Conservation (phyloP, 2,888 invertebrate genomes). For the Dendrolimus pini region DNA sequence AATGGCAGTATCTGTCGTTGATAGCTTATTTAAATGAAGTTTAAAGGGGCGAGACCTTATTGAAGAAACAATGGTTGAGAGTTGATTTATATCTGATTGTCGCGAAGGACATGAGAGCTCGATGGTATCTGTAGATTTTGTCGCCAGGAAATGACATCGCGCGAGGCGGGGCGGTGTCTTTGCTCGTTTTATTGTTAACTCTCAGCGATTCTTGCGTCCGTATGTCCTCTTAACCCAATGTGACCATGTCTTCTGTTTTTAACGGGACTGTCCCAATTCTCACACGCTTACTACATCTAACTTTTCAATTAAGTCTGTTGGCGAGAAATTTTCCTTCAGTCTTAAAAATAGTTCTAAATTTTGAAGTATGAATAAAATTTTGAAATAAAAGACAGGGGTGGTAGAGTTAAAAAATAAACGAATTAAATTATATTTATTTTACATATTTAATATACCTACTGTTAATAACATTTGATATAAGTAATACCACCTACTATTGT, state of each 20-base stretch:
- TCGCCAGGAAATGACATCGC: constrained; percentile 67
- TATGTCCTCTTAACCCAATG: constrained; percentile 8
- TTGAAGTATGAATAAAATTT: no score
- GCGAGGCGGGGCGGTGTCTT: constrained; percentile 22
- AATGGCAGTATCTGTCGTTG: constrained; percentile 36
- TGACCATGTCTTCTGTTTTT: neutral
- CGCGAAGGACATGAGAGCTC: constrained; percentile 46
- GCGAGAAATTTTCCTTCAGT: no score
- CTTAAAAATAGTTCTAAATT: no score
- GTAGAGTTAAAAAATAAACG: no score
- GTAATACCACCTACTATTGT: no score
- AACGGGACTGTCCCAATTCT: no score
- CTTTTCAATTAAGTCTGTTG: no score
- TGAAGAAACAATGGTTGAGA: constrained; percentile 29
- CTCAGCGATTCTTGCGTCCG: constrained; percentile 6
- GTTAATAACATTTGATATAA: no score
- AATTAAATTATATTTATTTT: no score
- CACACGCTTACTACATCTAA: no score
- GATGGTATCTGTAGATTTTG: constrained; percentile 69
- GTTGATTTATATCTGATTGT: constrained; percentile 60
- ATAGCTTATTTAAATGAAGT: constrained; percentile 65
- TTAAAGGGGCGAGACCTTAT: constrained; percentile 33
- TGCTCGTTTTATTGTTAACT: constrained; percentile 52
- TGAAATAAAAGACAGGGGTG: no score
- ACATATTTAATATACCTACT: no score